Evolutionary conservation across 2,888 invertebrate species (phyloP).

Genomic region (Philereme transversata): DNA sequence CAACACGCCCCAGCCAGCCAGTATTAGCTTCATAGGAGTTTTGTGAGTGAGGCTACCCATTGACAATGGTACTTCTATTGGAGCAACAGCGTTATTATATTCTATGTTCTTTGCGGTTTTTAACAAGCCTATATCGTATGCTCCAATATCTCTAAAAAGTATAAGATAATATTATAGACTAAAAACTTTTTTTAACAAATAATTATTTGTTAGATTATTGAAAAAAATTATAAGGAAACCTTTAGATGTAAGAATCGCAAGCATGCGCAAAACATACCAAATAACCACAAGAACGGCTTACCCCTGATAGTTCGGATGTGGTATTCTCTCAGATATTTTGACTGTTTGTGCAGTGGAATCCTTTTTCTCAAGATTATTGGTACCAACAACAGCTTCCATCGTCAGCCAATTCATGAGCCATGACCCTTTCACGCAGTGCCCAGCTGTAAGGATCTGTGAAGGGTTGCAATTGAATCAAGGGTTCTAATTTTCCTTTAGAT

Average conservation of each 20-base stretch:
- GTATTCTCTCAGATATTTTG: conserved; percentile 57
- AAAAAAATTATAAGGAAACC: no score
- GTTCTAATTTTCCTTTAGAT: no score
- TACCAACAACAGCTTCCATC: conserved; percentile 75
- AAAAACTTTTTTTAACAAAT: no score
- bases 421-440: conserved; percentile 69
- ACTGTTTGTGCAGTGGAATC: conserved; percentile 64
- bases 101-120: conserved; percentile 57
- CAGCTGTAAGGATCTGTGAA: conserved; percentile 62
- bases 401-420: conserved; percentile 65
- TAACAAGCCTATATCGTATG: conserved; percentile 83
- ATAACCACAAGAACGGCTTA: conserved; percentile 41
- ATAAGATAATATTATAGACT: conserved; percentile 2
- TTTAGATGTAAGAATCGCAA: no score
- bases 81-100: conserved; percentile 66
- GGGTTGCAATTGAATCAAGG: neutral
- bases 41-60: conserved; percentile 25
- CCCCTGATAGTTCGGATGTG: conserved; percentile 77
- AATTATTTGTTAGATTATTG: no score
- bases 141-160: conserved; percentile 64
- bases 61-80: conserved; percentile 66
- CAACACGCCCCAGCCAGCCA: conserved; percentile 82
- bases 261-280: no score
- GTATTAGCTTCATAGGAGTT: conserved; percentile 45
- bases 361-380: conserved; percentile 62